Evolutionary conservation across 1,140 invertebrate species (phyloP), one percentile per base, ranked within the genome.

Genomic region (Pseudoatta argentina): DNA sequence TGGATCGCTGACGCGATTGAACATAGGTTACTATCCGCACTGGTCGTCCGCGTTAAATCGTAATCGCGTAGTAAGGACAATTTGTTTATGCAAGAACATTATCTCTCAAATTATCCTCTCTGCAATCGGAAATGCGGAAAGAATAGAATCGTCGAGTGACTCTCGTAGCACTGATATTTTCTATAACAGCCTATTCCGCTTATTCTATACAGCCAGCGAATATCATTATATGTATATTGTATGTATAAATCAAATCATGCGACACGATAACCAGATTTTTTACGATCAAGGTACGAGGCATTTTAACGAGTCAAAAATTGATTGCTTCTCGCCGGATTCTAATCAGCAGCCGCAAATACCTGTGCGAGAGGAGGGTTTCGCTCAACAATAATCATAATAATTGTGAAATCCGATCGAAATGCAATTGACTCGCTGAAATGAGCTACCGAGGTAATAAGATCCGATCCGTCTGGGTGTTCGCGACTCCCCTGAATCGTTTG

Each of bases 361-460:
- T 12, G 27, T 8, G 24, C 71, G 30, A 10, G 39, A 10, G 39
- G 39, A 10, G 72, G 64, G 61, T 72, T 27, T 59, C 55, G 48
- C 64, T 39, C 77, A 78, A 89, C 92, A 93, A 91, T 92, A 93
- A 92, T 93, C 91, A 90, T 91, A 93, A 93, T 93, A 94, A 94
- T 94, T 93, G 92, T 94, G 93, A 94, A 94, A 94, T 91, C 89
- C 89, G 94, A 94, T 94, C 93, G 90, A 92, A 90, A 89, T 85
- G 90, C 91, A 93, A 94, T 93, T 91, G 89, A 93, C 79, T 89
- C 83, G 87, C 86, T 90, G 92, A 93, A 94, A 94, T 92, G 91
- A 94, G 88, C 91, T 69, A 79, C 59, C 76, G 78, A 87, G 88
- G 89, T 94, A 94, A 94, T 93, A 92, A 94, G 92, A 94, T 94